Evolutionary conservation across 2,113 vertebrate species (phyloP), one percentile per base, ranked within the genome.

Genomic region (Hipposideros armiger): DNA sequence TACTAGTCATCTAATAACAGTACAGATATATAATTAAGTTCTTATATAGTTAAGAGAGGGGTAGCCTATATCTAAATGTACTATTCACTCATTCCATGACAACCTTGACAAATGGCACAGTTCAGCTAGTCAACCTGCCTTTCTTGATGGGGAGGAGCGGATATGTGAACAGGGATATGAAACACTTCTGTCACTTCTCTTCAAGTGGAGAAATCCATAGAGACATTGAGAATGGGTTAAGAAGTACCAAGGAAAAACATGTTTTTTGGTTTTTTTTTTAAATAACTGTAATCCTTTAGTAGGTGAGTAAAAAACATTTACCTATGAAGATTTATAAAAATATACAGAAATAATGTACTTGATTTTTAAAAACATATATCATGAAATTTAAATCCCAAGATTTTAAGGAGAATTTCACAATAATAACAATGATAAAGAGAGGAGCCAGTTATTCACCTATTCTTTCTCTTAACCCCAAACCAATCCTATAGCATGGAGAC

Each of bases 181-280:
- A 97, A 88, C 67, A 26, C 92, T 96, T 95, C 90, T 95, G 67
- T 98, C 95, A 97, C 80, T 54, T 96, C 66, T 78, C 72, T 80
- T 95, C 91, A 95, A 77, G 66, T 40, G 47, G 52, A 92, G 58
- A 80, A 89, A 87, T 91, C 58, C 76, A 95, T 76, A 89, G 56
- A 82, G 87, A 97, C 36, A 70, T 90, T 90, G 90, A 95, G 85
- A 90, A 47, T 24, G 67, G 52, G 74, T 64, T 93, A 73, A 91
- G 85, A 93, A 83, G 74, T 69, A 81, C 24, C n/a, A 70, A 91
- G 5, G 42, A 56, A 78, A 95, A 82, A 36, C 19, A n/a, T 0
- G 13, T 8, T 50, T 0, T 19, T 7, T 66, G 7, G 36, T 95
- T 82, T 93, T n/a, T 26, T 10, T 74, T 70, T 7, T 15, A 24